Conservation (phyloP, 2,113 vertebrate genomes). For the Nipponia nippon region DNA sequence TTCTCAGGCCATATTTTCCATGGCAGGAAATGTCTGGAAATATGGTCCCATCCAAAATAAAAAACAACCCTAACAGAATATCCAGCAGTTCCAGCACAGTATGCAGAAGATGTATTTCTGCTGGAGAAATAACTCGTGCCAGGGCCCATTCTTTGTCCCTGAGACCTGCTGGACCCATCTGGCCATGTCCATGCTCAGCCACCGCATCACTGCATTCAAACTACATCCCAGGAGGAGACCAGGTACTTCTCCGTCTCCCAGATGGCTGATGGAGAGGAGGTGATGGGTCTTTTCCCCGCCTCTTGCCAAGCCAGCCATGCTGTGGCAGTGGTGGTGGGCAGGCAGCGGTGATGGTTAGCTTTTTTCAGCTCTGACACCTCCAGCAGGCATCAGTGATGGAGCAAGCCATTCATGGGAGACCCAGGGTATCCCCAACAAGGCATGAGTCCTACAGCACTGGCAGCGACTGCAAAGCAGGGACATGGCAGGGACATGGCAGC, state of each 20-base stretch:
- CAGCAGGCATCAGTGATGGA: neutral
- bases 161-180: neutral
- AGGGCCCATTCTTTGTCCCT: neutral
- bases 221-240: neutral
- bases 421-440: accelerated
- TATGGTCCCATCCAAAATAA: neutral
- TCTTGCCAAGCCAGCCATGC: neutral
- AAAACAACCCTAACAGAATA: neutral
- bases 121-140: neutral
- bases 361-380: neutral
- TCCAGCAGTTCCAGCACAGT: neutral
- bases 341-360: neutral
- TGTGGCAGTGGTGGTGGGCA: neutral
- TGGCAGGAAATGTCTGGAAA: neutral
- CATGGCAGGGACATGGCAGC: too few species aligned
- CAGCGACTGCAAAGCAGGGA: neutral
- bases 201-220: neutral
- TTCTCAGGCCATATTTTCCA: neutral
- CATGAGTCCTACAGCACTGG: neutral
- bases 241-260: neutral
- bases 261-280: neutral
- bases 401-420: neutral
- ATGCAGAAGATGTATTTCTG: neutral
- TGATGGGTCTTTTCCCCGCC: neutral
- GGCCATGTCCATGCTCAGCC: neutral